These are phyloP conservation scores for Melanotaenia boesemani DNA, from an alignment of 2,797 vertebrate genomes.

Conservation along the genomic window DNA sequence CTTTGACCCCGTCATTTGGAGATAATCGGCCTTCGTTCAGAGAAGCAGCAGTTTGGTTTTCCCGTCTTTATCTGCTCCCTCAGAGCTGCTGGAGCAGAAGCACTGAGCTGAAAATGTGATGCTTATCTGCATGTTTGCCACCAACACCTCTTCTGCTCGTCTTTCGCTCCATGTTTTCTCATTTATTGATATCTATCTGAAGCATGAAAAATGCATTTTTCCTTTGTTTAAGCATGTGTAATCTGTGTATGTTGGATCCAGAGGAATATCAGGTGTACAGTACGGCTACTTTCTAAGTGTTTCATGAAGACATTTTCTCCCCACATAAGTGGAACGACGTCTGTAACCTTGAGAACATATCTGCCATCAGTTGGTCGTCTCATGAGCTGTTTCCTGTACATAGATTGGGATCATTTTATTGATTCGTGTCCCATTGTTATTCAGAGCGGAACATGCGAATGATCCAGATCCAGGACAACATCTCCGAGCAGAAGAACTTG, in stretches of 20 bases:
- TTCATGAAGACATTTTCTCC: constrained; percentile 37
- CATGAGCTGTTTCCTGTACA: constrained; percentile 45
- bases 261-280: not conserved
- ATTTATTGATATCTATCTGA: not conserved
- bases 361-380: constrained; percentile 65
- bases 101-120: not conserved
- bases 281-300: not conserved
- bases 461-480: constrained; percentile 99
- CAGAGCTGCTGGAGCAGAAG: not conserved
- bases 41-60: not conserved
- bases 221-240: not conserved
- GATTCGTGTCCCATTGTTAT: constrained; percentile 77
- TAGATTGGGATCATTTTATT: constrained; percentile 75
- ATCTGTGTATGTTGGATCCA: not conserved
- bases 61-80: not conserved
- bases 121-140: constrained; percentile 1
- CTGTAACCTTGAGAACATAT: constrained; percentile 80
- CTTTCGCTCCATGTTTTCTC: not conserved
- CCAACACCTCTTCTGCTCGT: not conserved
- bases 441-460: constrained; percentile 99
- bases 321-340: constrained; percentile 32
- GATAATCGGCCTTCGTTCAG: not conserved
- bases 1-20: not conserved
- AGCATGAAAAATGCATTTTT: not conserved
- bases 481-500: constrained; percentile 97